Evolutionary conservation across 2,888 invertebrate genomes (phyloP), one percentile per base, ranked within the genome.

Genomic region (Punctoribates punctum): DNA sequence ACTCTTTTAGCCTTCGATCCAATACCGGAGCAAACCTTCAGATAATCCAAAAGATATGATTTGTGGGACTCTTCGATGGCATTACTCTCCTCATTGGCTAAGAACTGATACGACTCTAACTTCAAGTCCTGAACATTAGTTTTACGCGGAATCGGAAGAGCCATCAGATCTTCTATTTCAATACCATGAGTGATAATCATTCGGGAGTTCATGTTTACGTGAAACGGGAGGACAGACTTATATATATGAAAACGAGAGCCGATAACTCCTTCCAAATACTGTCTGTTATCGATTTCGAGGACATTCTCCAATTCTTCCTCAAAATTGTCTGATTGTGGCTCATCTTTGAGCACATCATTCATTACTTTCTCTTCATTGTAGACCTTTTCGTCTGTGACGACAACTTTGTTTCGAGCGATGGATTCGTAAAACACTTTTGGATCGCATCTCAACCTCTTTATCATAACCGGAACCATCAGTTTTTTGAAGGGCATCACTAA

Each of bases 11-110:
- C 3, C 8, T 34, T 34, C 8, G 34, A 5, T 34, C 4, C 34
- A 34, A 34, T 34, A 5, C 4, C 8, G 34, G 75, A 6, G 79
- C 78, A 57, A 77, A 77, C n/a, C 54, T 74, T 54, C 78, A 77
- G 34, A 77, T 77, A 46, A 73, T 74, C 11, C 72, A 65, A 57
- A 78, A 80, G 20, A 1, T 54, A 8, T 42, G 20, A 8, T 25
- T 20, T 27, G 25, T 42, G 6, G 29, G 70, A 29, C 13, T 29
- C n/a, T 17, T 73, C 25, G 42, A 73, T 42, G n/a, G 15, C 3
- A 17, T 25, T 15, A 4, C 8, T 3, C 13, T 73, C 73, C 4
- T 46, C n/a, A 42, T 73, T 29, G 11, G 73, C 34, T 6, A 73
- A 4, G 42, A 73, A 73, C 13, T 73, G 70, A 48, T 73, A 57